A percentile compares a stretch with the other conserved stretches of the same genome.
Evolutionary conservation across 2,113 vertebrate genomes (phyloP).

Genomic region (Peucedramus taeniatus): DNA sequence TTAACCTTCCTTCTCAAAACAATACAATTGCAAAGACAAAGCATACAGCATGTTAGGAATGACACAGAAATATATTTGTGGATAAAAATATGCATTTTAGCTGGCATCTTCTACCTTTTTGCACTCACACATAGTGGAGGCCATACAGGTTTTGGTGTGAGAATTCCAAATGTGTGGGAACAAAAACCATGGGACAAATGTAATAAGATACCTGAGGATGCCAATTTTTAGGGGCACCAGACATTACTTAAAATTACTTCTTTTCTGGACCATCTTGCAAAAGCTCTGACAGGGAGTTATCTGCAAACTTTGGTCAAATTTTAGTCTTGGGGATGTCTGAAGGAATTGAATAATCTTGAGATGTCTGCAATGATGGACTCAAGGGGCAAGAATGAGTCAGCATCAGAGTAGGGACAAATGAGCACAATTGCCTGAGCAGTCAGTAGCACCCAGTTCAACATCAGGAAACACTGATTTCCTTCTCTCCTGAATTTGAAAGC

Average conservation of each 20-base stretch:
- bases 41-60: not conserved
- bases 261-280: not conserved
- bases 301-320: not conserved
- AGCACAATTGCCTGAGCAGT: not conserved
- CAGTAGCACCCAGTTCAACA: not conserved
- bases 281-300: not conserved
- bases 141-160: not conserved
- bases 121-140: not conserved
- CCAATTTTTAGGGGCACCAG: not conserved
- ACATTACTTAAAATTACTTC: rapidly evolving
- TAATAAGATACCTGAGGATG: not conserved
- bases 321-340: not conserved
- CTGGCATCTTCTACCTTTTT: not conserved
- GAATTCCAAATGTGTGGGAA: not conserved
- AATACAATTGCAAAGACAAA: not conserved
- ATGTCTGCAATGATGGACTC: not conserved
- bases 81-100: not conserved
- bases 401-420: not conserved
- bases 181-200: not conserved
- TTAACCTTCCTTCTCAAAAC: not conserved
- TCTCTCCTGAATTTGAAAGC: not conserved
- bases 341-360: not conserved
- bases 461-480: not conserved
- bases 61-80: not conserved
- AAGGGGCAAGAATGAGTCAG: not conserved